A percentile compares a stretch with the other conserved stretches of the same genome.
phyloP scores from a whole-genome alignment of 2,888 invertebrate genomes.

The Tachina fera region DNA sequence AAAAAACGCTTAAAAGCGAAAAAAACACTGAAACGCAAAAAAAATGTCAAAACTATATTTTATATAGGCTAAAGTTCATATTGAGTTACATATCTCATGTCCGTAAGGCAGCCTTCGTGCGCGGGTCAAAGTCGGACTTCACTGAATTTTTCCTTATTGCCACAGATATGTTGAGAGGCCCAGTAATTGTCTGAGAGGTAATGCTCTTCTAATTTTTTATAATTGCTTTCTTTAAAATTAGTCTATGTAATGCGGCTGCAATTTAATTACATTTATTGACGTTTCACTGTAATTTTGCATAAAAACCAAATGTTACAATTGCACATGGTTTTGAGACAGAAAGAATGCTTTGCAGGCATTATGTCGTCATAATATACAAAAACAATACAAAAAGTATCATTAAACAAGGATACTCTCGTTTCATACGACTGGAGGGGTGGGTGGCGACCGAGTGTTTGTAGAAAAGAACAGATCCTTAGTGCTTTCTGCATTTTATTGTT shows the following conservation, averaged over 20 bases:
- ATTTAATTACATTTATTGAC: conserved; percentile 30
- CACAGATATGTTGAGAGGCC: too few relatives aligned
- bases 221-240: background rate
- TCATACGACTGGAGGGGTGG: background rate
- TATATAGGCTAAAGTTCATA: too few relatives aligned
- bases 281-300: conserved; percentile 55
- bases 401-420: conserved; percentile 18
- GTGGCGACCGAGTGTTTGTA: too few relatives aligned
- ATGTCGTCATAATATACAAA: conserved; percentile 54
- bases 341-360: conserved; percentile 61
- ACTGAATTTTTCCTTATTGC: too few relatives aligned
- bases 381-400: conserved; percentile 40
- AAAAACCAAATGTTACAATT: conserved; percentile 64
- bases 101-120: too few relatives aligned
- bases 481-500: conserved; percentile 53
- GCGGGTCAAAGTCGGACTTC: too few relatives aligned
- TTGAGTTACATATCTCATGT: too few relatives aligned
- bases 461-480: conserved; percentile 32
- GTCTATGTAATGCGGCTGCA: background rate
- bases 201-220: too few relatives aligned
- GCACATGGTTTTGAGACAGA: conserved; percentile 63
- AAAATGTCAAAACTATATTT: too few relatives aligned
- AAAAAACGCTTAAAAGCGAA: too few relatives aligned
- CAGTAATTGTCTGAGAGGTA: too few relatives aligned
- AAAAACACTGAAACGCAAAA: too few relatives aligned